Percentiles rank a stretch among this genome's conserved stretches.
These are phyloP conservation scores for Mormyrus hasselquistii DNA, from an alignment of 2,797 vertebrate genomes.

Conservation along the genomic window DNA sequence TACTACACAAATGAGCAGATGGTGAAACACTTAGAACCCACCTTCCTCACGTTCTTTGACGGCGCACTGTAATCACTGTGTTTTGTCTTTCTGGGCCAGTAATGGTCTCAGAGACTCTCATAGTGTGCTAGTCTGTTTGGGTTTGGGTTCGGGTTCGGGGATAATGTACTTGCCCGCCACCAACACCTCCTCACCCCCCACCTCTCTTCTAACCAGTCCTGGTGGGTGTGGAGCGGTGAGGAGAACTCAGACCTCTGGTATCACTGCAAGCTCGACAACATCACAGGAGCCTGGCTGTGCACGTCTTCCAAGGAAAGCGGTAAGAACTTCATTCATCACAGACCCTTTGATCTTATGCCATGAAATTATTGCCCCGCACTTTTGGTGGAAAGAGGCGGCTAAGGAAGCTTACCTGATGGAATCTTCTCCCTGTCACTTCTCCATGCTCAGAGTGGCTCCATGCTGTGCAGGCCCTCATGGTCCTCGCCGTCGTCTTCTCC, in stretches of 20 bases:
- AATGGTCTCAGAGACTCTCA: neutral
- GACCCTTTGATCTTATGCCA: neutral
- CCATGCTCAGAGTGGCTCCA: constrained; percentile 69
- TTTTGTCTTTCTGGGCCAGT: neutral
- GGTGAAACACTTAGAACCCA: neutral
- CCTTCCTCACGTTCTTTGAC: neutral
- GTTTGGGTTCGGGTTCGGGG: neutral
- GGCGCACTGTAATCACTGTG: neutral
- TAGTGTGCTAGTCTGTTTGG: neutral
- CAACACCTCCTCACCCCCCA: neutral
- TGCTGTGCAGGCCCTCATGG: constrained; percentile 77
- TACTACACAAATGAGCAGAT: neutral
- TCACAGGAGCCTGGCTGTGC: constrained; percentile 64
- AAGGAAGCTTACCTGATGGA: neutral
- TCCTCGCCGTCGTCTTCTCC: constrained; percentile 76
- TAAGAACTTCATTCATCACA: constrained; percentile 39
- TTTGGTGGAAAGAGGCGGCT: neutral
- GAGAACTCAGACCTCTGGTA: constrained; percentile 79
- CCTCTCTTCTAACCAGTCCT: constrained; percentile 57
- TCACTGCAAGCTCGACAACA: constrained; percentile 67
- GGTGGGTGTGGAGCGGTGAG: constrained; percentile 71
- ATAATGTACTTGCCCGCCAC: neutral
- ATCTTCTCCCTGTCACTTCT: neutral
- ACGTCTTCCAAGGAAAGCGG: constrained; percentile 64
- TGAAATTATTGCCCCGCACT: neutral